Evolutionary conservation across 2,888 invertebrate genomes (phyloP).

Genomic region (Ennomos quercinarius): DNA sequence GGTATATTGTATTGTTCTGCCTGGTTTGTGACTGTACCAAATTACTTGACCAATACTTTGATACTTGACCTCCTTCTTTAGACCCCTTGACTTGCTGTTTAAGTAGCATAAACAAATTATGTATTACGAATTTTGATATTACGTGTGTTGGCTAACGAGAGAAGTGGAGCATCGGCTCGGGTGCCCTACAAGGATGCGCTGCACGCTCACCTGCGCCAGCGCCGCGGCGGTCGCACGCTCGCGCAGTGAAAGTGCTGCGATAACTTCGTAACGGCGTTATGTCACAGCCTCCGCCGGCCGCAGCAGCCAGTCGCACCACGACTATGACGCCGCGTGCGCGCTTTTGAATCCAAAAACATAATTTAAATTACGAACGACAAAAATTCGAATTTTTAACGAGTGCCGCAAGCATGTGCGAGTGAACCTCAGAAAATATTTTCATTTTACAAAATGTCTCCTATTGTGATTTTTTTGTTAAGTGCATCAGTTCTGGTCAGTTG

Average conservation of each 20-base stretch:
- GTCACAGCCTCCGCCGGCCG: constrained; percentile 63
- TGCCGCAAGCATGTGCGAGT: constrained; percentile 63
- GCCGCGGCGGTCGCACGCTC: constrained; percentile 42
- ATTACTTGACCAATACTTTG: neutral
- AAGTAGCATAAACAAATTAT: constrained; percentile 24
- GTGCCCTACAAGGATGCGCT: constrained; percentile 61
- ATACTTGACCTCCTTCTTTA: constrained; percentile 14
- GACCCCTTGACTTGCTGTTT: constrained; percentile 7
- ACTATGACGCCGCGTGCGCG: constrained; percentile 77
- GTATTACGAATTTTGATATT: constrained; percentile 24
- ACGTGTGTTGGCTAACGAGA: constrained; percentile 31
- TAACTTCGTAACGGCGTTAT: constrained; percentile 75
- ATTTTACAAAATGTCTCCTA: constrained; percentile 62
- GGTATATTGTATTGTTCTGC: too few relatives aligned
- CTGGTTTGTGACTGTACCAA: neutral
- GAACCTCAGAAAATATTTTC: constrained; percentile 46
- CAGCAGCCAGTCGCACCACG: constrained; percentile 66
- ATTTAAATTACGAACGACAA: constrained; percentile 37
- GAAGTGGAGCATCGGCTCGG: constrained; percentile 40
- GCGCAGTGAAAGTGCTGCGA: constrained; percentile 76
- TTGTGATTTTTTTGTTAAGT: constrained; percentile 71
- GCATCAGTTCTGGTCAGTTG: constrained; percentile 58
- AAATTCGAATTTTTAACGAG: constrained; percentile 39
- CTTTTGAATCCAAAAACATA: constrained; percentile 45
- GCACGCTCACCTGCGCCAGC: constrained; percentile 54